Percentiles rank a stretch among this genome's conserved stretches.
Conservation (phyloP, 2,888 invertebrate genomes). For the Caenorhabditis macrosperma region DNA sequence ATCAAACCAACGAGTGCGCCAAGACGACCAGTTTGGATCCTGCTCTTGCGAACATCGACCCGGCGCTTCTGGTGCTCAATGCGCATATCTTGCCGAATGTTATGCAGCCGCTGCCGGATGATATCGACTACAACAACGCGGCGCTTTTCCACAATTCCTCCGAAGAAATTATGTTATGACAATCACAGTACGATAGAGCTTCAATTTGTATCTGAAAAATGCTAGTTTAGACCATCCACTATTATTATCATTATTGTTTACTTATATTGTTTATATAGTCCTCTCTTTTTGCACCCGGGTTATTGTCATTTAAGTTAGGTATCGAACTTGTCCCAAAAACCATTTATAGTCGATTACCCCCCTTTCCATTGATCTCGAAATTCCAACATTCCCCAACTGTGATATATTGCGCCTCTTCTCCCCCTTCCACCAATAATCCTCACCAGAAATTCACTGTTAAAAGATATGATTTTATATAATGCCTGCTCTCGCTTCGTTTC, state of each 20-base stretch:
- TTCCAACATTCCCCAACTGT: conserved; percentile 16
- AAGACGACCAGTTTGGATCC: neutral
- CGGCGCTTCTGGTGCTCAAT: conserved; percentile 27
- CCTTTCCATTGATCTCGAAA: conserved; percentile 8
- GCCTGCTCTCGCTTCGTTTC: too few species aligned
- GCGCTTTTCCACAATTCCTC: neutral
- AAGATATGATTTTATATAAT: too few species aligned
- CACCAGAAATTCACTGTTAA: too few species aligned
- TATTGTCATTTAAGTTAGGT: too few species aligned
- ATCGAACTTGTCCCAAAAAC: too few species aligned
- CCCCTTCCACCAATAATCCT: too few species aligned
- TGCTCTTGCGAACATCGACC: conserved; percentile 12
- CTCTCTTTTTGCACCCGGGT: too few species aligned
- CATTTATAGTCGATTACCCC: neutral
- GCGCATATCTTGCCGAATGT: conserved; percentile 39
- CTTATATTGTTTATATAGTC: too few species aligned
- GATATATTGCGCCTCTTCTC: too few species aligned
- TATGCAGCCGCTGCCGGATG: conserved; percentile 39
- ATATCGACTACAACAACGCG: neutral
- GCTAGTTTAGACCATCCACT: too few species aligned
- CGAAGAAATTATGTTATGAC: conserved; percentile 25
- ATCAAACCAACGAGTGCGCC: neutral
- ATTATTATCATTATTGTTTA: too few species aligned
- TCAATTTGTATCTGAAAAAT: neutral
- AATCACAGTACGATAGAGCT: conserved; percentile 6